phyloP scores from a whole-genome alignment of 2,113 vertebrate species.

The Lophura nycthemera region DNA sequence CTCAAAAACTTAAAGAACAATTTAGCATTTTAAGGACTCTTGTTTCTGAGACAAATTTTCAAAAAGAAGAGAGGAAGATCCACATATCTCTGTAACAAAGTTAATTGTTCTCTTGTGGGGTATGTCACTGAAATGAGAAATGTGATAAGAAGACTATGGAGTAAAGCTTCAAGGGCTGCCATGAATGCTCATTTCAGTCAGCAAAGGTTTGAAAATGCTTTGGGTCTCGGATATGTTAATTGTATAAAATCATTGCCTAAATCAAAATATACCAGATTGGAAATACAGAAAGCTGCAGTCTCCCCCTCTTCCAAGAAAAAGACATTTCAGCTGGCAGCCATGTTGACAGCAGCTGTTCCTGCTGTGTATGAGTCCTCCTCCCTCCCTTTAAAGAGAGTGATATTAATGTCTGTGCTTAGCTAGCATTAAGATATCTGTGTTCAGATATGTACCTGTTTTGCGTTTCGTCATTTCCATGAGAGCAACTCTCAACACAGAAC shows the following conservation, averaged over 20 bases:
- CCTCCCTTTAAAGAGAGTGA: not conserved
- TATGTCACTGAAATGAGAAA: not conserved
- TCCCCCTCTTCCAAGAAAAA: not conserved
- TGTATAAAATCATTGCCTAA: not conserved
- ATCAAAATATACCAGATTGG: not conserved
- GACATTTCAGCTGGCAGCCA: not conserved
- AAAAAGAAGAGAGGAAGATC: not conserved
- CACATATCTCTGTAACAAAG: not conserved
- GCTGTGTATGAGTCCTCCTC: not conserved
- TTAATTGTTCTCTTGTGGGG: not conserved
- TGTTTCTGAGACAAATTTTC: not conserved
- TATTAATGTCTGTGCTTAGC: not conserved
- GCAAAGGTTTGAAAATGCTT: not conserved
- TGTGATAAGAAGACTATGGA: not conserved
- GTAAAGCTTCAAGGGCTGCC: not conserved
- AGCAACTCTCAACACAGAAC: not conserved
- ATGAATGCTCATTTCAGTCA: not conserved
- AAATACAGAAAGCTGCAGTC: not conserved
- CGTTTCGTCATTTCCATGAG: not conserved
- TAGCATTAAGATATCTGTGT: not conserved
- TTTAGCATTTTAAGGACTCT: not conserved
- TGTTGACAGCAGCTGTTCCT: conserved; percentile 27
- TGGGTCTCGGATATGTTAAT: not conserved
- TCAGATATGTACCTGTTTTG: not conserved
- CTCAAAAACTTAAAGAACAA: not conserved